Evolutionary conservation across 2,113 vertebrate species (phyloP), one percentile per base, ranked within the genome.

Genomic region (Narcine bancroftii): DNA sequence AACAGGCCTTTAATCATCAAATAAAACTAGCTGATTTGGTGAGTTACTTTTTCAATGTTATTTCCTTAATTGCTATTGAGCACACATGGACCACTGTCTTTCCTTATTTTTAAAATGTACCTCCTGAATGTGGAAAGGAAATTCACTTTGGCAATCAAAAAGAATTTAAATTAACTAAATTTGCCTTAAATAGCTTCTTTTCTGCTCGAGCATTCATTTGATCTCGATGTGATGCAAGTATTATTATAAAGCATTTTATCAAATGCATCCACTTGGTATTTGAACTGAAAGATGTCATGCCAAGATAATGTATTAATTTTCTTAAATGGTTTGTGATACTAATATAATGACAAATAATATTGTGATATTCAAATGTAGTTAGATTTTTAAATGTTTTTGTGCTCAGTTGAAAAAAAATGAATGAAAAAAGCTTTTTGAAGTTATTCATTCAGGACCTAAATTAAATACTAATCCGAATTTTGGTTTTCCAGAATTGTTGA

Each of bases 401-500:
- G n/a, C 24, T 0, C 0, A 65, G 42, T 36, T 2, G 36, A n/a
- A 29, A 63, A 89, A 63, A 45, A 29, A 42, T 45, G 9, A 19
- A 6, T 66, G 13, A 45, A 29, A 66, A 69, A 89, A 19, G 42
- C 66, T 89, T 89, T 39, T 89, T 89, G 50, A 65, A 60, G 9
- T 33, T 53, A 15, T n/a, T 81, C n/a, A n/a, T n/a, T n/a, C n/a
- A n/a, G n/a, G n/a, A 36, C 24, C 65, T 89, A 89, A 92, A 92
- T 33, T 33, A 77, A 50, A 6, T 77, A 39, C 19, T 36, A 47
- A 50, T 69, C 7, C 33, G 65, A 47, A 36, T 79, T 89, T 56
- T 36, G 93, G 26, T 92, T 92, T 92, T 94, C 92, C 92, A 99
- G 99, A 96, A 99, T 99, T 0, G 99, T 99, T 94, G 99, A 99